Evolutionary conservation across 2,797 vertebrate species (phyloP), one percentile per base, ranked within the genome.

Genomic region (Falco berigora): DNA sequence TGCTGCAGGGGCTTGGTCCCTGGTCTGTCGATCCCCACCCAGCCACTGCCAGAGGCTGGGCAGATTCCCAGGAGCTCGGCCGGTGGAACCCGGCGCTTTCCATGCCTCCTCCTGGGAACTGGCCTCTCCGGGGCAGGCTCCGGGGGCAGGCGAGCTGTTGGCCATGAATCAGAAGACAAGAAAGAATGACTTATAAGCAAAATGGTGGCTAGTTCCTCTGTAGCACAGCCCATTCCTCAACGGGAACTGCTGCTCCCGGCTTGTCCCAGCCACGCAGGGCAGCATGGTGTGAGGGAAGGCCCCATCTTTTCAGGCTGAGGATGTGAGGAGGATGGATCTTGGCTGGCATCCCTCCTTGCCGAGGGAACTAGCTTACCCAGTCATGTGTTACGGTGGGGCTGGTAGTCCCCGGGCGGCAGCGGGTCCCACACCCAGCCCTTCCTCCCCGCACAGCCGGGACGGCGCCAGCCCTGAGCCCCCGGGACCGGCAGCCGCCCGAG

Each of bases 1-100:
- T 0, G 2, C 50, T 47, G 47, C 0, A 1, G 47, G 25, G 32
- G 20, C 42, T 40, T 19, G 36, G 11, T 19, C 50, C 42, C 46
- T 19, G 36, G 12, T 19, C 50, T 8, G 1, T 30, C 63, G 46
- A 25, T 7, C n/a, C 23, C 11, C 27, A 4, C 3, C 21, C 36
- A 62, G 38, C 49, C 16, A 3, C 84, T 62, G 75, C 58, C 9
- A 3, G 28, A 8, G 30, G 30, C 34, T 77, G 27, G 38, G 36
- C n/a, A 42, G 46, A 47, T 71, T 20, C 34, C 8, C 11, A 40
- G n/a, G 50, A 69, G 14, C 34, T 63, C 52, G 27, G 52, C 17
- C 61, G 49, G 25, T 4, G 32, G 30, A 74, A 56, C 67, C 56
- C 5, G 49, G 20, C 27, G 23, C 30, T 71, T 80, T 62, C 5